A percentile compares a stretch with the other conserved stretches of the same genome.
Evolutionary conservation across 2,113 vertebrate genomes (phyloP).

Genomic region (Agelaius tricolor): DNA sequence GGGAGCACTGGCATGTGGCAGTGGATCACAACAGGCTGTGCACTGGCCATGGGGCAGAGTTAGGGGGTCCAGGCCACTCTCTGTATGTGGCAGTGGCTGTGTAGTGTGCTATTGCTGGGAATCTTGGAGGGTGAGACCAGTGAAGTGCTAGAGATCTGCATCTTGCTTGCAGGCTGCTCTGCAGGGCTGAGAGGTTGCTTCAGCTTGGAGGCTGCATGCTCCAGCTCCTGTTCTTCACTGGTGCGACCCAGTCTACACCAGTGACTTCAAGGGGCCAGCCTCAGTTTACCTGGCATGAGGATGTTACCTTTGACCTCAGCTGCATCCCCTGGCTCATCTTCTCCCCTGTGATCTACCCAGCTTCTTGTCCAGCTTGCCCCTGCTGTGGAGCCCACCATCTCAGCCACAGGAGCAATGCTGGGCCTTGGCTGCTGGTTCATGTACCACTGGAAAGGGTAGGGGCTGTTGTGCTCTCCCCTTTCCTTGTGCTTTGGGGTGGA

Average conservation of each 20-base stretch:
- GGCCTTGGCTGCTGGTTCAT: background rate
- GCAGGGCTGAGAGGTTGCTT: background rate
- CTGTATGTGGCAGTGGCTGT: background rate
- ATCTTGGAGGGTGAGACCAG: background rate
- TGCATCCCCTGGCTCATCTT: background rate
- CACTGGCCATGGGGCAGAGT: accelerated
- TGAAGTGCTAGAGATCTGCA: background rate
- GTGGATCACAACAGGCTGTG: accelerated
- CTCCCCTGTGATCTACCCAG: too few species aligned
- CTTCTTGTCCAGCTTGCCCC: background rate
- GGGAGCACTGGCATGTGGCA: background rate
- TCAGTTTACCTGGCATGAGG: background rate
- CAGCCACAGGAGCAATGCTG: background rate
- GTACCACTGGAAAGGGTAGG: background rate
- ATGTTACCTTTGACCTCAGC: background rate
- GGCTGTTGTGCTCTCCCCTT: background rate
- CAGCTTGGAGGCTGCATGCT: background rate
- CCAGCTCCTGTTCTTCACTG: background rate
- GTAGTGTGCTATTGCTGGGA: background rate
- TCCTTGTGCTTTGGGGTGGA: background rate
- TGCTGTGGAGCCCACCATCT: background rate
- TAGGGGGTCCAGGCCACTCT: background rate
- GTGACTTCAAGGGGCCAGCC: background rate
- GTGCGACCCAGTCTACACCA: background rate
- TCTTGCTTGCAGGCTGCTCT: background rate